Base-by-base conservation (phyloP, 2,797 vertebrate species). In the Sternarchorhynchus goeldii region DNA sequence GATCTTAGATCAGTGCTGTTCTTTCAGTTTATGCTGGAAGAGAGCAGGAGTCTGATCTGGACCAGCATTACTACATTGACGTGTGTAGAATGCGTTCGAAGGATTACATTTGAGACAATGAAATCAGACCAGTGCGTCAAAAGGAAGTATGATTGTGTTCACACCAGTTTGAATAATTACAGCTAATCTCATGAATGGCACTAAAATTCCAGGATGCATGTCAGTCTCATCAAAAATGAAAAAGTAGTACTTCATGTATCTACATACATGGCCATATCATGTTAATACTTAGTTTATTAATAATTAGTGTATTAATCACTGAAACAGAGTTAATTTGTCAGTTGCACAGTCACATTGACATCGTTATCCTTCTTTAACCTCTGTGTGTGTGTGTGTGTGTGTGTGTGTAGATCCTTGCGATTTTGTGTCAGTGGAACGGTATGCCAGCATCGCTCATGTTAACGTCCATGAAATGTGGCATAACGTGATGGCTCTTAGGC, bases 361-460 rank as follows among this genome's bases (percentile, higher is more conserved):
- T 68, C 32, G 32, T 81, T 75, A 74, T 75, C 60, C 66, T 66
- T 41, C 31, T 60, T 58, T 70, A 70, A 73, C 55, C 58, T 36
- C 1, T 70, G n/a, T 39, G 20, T 73, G 29, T 20, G 6, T 32
- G 50, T 64, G n/a, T 45, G 1, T n/a, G n/a, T 21, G 18, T 21
- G 34, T 69, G 53, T 60, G 50, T 41, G 25, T 76, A 31, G 64
- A 76, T 65, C 36, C 69, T 12, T 39, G 12, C 34, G 58, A 75
- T 80, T 78, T 73, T 0, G 36, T 67, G 76, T 88, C 85, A 86
- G 31, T 45, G 84, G 82, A 86, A 84, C 73, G 83, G 87, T 87
- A 90, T 89, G 86, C 72, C 80, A 76, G 60, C 77, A 79, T 34
- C 57, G 69, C 21, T 2, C 68, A 55, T 34, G 18, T 53, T 85